Conservation (phyloP, 2,797 vertebrate genomes). For the Anabacerthia variegaticeps region DNA sequence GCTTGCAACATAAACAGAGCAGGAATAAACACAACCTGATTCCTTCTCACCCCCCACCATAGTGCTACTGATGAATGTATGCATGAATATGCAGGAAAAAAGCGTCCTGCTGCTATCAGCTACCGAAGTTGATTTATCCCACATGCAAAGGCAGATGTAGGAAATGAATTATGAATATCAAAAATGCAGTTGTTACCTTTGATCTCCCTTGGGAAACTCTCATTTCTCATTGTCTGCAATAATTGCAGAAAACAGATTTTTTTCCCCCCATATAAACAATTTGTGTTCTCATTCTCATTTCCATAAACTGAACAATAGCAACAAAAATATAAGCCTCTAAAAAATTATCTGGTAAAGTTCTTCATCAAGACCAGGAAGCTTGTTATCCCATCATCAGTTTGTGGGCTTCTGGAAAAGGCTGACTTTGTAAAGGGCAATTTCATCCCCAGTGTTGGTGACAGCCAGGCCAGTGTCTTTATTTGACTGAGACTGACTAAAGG, state of each 20-base stretch:
- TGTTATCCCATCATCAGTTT: background rate
- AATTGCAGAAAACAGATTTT: background rate
- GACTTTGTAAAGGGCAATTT: background rate
- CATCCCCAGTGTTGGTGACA: background rate
- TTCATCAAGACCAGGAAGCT: background rate
- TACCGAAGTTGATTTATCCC: background rate
- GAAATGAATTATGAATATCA: background rate
- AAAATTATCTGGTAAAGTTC: background rate
- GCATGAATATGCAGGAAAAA: background rate
- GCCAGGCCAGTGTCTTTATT: background rate
- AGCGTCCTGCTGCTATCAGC: background rate
- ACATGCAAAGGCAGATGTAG: background rate
- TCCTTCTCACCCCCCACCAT: background rate
- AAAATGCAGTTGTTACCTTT: constrained; percentile 5
- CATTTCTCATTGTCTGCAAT: background rate
- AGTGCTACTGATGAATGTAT: background rate
- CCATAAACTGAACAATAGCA: background rate
- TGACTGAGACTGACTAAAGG: background rate
- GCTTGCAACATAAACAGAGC: background rate
- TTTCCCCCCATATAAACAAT: background rate
- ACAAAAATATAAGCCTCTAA: background rate
- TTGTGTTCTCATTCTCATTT: background rate
- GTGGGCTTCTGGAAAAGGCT: background rate
- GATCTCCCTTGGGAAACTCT: background rate
- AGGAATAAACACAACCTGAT: background rate